Evolutionary conservation across 30 jellyfish, hydroid and myxozoan species (phyloP), one percentile per base, ranked within the genome.

Genomic region (Chironex yamaguchii): DNA sequence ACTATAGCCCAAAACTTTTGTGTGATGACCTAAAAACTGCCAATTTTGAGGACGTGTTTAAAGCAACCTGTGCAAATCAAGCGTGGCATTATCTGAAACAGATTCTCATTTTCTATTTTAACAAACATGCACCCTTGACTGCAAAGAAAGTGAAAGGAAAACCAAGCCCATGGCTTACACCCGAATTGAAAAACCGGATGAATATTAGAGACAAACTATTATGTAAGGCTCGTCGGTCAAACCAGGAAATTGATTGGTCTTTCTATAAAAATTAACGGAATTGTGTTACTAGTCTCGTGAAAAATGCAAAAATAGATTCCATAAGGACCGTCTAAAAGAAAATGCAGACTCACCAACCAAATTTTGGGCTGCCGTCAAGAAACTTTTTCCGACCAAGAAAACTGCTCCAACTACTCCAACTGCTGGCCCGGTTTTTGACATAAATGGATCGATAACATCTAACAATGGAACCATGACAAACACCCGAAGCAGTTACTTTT

Each of bases 71-170:
- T 49, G 80, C 28, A 0, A 68, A 82, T 29, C 4, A 6, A 2
- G 91, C 91, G 0, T 65, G 76, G 76, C 62, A 64, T 0, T 1
- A 63, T 4, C 36, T 81, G 35, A 66, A 36, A 0, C 1, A 63
- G 2, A 62, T 33, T 1, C 64, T 81, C 28, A 27, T n/a, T 2
- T n/a, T 2, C 1, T 35, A 22, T 63, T 49, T 69, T 27, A 33
- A 82, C 70, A 67, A 68, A 36, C 93, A 68, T 82, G 93, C 93
- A 25, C 93, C 87, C 23, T 4, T 67, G 31, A 76, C 53, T 0
- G 0, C 52, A 23, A 82, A 69, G 29, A 50, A 26, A 25, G 71
- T 82, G 4, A 81, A 81, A 50, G 87, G 85, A 0, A 64, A 53
- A 24, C 86, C 29, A 0, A 2, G 71, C n/a, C 90, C 90, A 53